Base-by-base conservation (phyloP, 2,113 vertebrate genomes). In the Lipotes vexillifer region DNA sequence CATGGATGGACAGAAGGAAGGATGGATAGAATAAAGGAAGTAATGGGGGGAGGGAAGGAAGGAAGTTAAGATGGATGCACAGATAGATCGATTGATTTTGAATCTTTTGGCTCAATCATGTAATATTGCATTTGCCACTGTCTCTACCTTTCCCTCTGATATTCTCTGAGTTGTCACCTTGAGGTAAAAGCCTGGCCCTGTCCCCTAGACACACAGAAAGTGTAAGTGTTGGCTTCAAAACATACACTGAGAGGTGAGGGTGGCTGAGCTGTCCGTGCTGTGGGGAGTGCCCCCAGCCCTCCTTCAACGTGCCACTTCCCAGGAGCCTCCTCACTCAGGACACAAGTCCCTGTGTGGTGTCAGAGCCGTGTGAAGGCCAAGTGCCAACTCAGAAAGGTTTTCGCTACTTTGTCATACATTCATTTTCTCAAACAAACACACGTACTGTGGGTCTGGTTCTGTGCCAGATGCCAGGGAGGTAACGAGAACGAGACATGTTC, bases 391-490 rank as follows among this genome's bases (percentile, higher is more conserved):
- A 3, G 65, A 59, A 52, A 52, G 33, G 29, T 41, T 49, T 33
- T 6, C 0, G 5, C 38, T 6, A 21, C 69, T 29, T 65, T 0
- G 0, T 3, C n/a, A 6, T 25, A 20, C 17, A 2, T 2, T n/a
- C 46, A n/a, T 4, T 52, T 59, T 68, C 38, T 46, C 61, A 11
- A 13, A 41, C 27, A 38, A 10, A 33, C 33, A 20, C 66, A 29
- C 12, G 13, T 6, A 12, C 17, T 11, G 5, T 5, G 25, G 33
- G 33, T 38, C 59, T 1, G 7, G 68, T 8, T 25, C 36, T n/a
- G 2, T 1, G 46, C 23, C 72, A 57, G 80, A 82, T 1, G 11
- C 55, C 46, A 52, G 90, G 59, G 36, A 31, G 1, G 9, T 18
- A 7, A 57, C 9, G 8, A 38, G 68, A 41, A 46, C 1, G 29